These are phyloP conservation scores for Acropternis orthonyx DNA, from an alignment of 2,797 vertebrate genomes.

Conservation along the genomic window DNA sequence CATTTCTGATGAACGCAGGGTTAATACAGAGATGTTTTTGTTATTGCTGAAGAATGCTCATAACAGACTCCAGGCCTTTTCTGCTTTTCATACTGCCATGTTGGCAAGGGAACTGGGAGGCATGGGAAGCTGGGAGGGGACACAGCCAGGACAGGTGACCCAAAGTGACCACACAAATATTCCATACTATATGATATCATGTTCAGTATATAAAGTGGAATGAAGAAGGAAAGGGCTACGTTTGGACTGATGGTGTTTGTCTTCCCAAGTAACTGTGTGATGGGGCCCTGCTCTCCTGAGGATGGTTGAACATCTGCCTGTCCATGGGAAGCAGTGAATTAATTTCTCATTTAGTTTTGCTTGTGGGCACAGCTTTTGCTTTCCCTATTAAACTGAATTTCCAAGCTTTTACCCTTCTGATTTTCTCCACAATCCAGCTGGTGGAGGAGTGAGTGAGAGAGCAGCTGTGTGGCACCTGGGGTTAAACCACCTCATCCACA, in stretches of 20 bases:
- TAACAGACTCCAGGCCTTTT: not conserved
- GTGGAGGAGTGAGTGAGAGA: not conserved
- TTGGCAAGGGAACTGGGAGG: not conserved
- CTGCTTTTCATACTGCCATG: not conserved
- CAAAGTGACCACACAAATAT: not conserved
- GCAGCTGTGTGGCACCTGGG: not conserved
- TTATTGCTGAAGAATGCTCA: not conserved
- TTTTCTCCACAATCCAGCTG: not conserved
- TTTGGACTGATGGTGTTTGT: not conserved
- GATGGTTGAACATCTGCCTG: not conserved
- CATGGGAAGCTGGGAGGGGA: accelerated
- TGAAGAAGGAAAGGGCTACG: not conserved
- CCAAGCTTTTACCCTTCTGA: not conserved
- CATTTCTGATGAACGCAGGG: not conserved
- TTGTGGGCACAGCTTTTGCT: not conserved
- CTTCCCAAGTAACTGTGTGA: not conserved
- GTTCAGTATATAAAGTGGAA: not conserved
- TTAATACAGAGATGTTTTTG: not conserved
- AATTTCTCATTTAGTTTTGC: not conserved
- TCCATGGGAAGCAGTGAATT: not conserved
- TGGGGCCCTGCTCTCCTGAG: not conserved
- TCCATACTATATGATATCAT: not conserved
- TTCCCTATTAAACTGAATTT: not conserved
- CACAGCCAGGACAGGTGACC: not conserved
- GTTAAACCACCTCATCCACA: not conserved